Evolutionary conservation across 2,888 invertebrate species (phyloP).

Genomic region (Trichopoda pennipes): DNA sequence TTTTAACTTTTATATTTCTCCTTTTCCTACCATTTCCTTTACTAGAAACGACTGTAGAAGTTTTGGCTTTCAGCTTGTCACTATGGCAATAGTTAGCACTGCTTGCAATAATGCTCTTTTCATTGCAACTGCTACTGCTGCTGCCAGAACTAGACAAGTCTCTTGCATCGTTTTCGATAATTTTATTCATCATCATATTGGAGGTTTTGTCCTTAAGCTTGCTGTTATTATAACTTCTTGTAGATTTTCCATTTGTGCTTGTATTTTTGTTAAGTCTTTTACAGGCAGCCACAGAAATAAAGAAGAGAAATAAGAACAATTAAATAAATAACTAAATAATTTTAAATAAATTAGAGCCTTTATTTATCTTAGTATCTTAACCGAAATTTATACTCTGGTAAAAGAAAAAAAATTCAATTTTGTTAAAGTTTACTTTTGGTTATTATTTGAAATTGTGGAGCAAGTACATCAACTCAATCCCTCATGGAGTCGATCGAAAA

Average conservation of each 20-base stretch:
- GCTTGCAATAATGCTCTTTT: conserved; percentile 13
- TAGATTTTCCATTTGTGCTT: conserved; percentile 32
- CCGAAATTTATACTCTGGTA: too few species aligned
- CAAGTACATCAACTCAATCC: too few species aligned
- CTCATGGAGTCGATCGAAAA: too few species aligned
- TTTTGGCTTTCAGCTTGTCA: background rate
- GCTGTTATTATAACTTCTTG: conserved; percentile 35
- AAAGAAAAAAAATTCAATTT: too few species aligned
- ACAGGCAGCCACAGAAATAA: background rate
- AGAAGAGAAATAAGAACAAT: background rate
- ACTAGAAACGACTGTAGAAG: background rate
- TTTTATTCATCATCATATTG: conserved; percentile 47
- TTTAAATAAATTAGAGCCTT: background rate
- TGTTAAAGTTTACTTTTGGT: too few species aligned
- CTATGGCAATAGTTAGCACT: conserved; percentile 25
- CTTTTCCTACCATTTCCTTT: background rate
- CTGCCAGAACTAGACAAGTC: conserved; percentile 10
- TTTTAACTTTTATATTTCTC: conserved; percentile 9
- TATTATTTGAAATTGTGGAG: too few species aligned
- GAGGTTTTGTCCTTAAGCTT: conserved; percentile 47
- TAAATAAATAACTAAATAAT: background rate
- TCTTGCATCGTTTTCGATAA: conserved; percentile 35
- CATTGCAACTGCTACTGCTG: conserved; percentile 20
- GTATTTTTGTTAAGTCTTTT: conserved; percentile 38
- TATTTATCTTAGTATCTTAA: too few species aligned